These are phyloP conservation scores for Upupa epops DNA, from an alignment of 2,113 vertebrate genomes.

Conservation along the genomic window DNA sequence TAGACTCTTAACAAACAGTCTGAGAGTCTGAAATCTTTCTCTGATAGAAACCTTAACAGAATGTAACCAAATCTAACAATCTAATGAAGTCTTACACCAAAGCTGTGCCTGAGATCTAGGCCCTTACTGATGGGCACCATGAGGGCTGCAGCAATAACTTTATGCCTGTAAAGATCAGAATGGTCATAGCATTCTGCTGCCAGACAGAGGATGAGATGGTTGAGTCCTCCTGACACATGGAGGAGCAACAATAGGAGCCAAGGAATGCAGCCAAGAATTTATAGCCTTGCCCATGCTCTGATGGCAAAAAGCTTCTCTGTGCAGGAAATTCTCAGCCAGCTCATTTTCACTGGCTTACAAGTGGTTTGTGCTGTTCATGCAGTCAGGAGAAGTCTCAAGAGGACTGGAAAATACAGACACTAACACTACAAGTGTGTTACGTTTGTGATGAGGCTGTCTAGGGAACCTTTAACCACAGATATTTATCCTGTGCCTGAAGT, in stretches of 20 bases:
- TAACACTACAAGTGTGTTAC: not conserved
- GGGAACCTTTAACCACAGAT: not conserved
- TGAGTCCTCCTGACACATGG: not conserved
- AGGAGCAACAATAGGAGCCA: not conserved
- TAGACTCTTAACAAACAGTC: no score
- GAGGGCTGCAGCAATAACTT: not conserved
- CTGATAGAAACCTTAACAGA: no score
- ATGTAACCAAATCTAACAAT: no score
- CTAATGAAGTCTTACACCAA: no score
- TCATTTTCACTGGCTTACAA: not conserved
- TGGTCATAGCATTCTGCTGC: not conserved
- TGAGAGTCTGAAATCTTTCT: no score
- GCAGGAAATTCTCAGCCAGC: not conserved
- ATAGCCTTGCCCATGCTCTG: not conserved
- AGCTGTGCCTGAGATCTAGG: no score
- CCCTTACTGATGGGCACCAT: no score
- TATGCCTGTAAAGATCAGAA: not conserved
- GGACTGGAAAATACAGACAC: not conserved
- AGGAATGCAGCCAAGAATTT: not conserved
- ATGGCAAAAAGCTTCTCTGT: not conserved
- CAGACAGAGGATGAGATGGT: not conserved
- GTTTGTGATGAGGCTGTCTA: not conserved
- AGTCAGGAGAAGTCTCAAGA: not conserved
- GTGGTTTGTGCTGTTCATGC: not conserved
- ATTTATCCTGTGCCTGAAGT: not conserved